Base-by-base conservation (phyloP, 2,797 vertebrate species). In the Cynopterus sphinx region DNA sequence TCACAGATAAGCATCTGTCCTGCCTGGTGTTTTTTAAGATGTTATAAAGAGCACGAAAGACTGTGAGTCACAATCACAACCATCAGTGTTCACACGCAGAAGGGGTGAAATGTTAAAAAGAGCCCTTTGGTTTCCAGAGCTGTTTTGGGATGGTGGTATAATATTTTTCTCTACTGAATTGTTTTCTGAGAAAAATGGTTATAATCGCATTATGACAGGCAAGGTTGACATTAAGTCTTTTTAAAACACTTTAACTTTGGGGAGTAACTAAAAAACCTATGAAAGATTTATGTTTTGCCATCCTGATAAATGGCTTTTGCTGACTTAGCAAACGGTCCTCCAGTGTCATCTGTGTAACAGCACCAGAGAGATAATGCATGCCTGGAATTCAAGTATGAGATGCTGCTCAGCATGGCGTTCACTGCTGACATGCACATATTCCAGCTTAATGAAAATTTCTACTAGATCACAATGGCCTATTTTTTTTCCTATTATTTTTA, bases 191-290 rank as follows among this genome's bases (percentile, higher is more conserved):
- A 88, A 83, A 10, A 82, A 82, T n/a, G n/a, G 22, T 15, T 93
- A 70, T 79, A 75, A 85, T 83, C 33, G 87, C 22, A 83, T 77
- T 67, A 75, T 7, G 79, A 63, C 15, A 87, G 17, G 5, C 16
- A 39, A 5, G 15, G n/a, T 3, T 78, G 33, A 92, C 43, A 16
- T 57, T 39, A 87, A 46, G 15, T 79, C 70, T 94, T 89, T 87
- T 75, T 57, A 85, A 90, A 92, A 70, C 59, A 88, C 46, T 85
- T 82, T 53, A 90, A 81, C 61, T 41, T 94, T 93, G 74, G 57
- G 26, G 91, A 36, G 57, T 51, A 87, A 75, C 36, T 93, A 79
- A 93, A 84, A 95, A 73, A 79, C 5, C 61, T 21, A 81, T 33
- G 39, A 87, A 73, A 39, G 31, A 90, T 28, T 59, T 61, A 71